Evolutionary conservation across 2,113 vertebrate species (phyloP).

Genomic region (Varanus komodoensis): DNA sequence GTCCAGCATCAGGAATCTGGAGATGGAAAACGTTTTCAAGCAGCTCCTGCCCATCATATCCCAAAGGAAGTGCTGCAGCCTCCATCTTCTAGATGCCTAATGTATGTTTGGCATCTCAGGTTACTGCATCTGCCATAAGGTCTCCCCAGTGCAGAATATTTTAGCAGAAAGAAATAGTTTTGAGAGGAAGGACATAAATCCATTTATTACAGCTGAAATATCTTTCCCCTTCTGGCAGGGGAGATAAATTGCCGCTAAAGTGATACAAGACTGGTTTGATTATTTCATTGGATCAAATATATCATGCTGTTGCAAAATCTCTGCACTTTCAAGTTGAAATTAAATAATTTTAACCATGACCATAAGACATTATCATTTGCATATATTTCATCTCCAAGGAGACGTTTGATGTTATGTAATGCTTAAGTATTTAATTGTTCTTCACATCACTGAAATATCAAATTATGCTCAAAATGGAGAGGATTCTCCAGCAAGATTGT

Average conservation of each 20-base stretch:
- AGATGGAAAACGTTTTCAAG: not conserved
- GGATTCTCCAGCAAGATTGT: conserved; percentile 64
- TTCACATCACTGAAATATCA: conserved; percentile 72
- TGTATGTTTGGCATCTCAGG: conserved; percentile 57
- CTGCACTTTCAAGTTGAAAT: conserved; percentile 78
- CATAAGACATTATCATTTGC: conserved; percentile 77
- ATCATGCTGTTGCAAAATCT: conserved; percentile 76
- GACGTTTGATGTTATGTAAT: conserved; percentile 74
- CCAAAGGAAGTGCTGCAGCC: conserved; percentile 46
- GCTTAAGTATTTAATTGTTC: conserved; percentile 76
- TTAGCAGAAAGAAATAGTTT: conserved; percentile 72
- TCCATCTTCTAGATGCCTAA: conserved; percentile 56
- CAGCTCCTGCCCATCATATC: conserved; percentile 8
- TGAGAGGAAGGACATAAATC: conserved; percentile 72
- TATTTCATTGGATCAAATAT: conserved; percentile 80
- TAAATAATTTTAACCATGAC: conserved; percentile 78
- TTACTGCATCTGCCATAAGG: conserved; percentile 58
- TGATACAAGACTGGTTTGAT: conserved; percentile 77
- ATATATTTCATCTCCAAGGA: conserved; percentile 78
- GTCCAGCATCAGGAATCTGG: not conserved
- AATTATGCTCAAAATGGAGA: conserved; percentile 62
- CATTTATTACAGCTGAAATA: conserved; percentile 75
- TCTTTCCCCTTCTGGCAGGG: conserved; percentile 77
- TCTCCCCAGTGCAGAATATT: conserved; percentile 70
- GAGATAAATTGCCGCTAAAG: conserved; percentile 78